These are phyloP conservation scores for Drosophila ogumai DNA, from an alignment of 1,140 invertebrate genomes.

Conservation along the genomic window DNA sequence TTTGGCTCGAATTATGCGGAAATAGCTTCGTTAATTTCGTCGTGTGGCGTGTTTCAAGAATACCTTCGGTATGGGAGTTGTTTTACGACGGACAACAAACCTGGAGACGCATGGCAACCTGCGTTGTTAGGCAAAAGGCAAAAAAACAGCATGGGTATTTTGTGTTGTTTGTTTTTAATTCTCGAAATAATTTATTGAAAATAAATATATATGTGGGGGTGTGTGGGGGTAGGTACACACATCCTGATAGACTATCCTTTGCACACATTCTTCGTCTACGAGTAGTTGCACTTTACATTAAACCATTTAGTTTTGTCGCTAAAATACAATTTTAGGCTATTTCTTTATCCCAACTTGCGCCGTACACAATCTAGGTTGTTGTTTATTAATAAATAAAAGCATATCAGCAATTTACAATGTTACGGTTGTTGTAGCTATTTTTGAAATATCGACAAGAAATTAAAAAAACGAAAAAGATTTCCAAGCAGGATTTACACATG, in stretches of 20 bases:
- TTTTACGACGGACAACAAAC: constrained; percentile 37
- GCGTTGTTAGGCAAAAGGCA: constrained; percentile 45
- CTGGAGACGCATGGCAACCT: constrained; percentile 70
- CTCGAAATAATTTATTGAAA: constrained; percentile 80
- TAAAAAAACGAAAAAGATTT: constrained; percentile 28
- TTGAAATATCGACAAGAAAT: constrained; percentile 46
- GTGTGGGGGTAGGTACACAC: constrained; percentile 65
- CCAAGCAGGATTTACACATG: constrained; percentile 35
- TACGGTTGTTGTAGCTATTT: constrained; percentile 20
- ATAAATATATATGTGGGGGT: constrained; percentile 72
- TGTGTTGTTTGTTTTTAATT: constrained; percentile 35
- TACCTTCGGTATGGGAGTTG: constrained; percentile 38
- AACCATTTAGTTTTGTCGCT: constrained; percentile 35
- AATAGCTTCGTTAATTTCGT: constrained; percentile 50
- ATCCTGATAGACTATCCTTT: constrained; percentile 59
- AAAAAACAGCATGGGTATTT: constrained; percentile 33
- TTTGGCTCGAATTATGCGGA: constrained; percentile 35
- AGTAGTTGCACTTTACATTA: constrained; percentile 48
- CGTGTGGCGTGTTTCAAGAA: constrained; percentile 42
- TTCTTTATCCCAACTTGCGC: constrained; percentile 26
- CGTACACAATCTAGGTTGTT: constrained; percentile 29
- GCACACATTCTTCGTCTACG: constrained; percentile 34
- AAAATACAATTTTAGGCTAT: constrained; percentile 35
- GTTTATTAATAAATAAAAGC: constrained; percentile 53
- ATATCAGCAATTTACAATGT: constrained; percentile 46